A percentile compares a stretch with the other conserved stretches of the same genome.
phyloP scores from a whole-genome alignment of 2,888 invertebrate genomes.

The Aphrophora alni region DNA sequence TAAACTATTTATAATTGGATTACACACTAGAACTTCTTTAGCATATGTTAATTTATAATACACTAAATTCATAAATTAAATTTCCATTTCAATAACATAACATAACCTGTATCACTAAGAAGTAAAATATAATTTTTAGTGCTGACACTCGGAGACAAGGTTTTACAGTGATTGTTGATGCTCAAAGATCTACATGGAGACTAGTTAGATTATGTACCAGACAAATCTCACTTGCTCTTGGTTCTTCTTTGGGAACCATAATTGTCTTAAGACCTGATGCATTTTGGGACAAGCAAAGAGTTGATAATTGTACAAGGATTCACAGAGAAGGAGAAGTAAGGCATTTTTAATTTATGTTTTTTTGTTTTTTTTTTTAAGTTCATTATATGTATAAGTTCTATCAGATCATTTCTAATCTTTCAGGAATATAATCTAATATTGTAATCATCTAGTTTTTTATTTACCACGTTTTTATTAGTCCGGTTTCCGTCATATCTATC shows the following conservation, averaged over 20 bases:
- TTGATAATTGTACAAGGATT: slow-evolving; percentile 71
- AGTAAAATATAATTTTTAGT: slow-evolving; percentile 55
- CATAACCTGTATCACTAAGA: too few species aligned
- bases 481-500: too few species aligned
- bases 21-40: too few species aligned
- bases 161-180: slow-evolving; percentile 68
- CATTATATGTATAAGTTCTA: too few species aligned
- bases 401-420: too few species aligned
- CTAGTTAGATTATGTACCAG: slow-evolving; percentile 67
- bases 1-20: too few species aligned
- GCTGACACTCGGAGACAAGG: slow-evolving; percentile 63
- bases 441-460: background rate
- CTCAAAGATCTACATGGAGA: slow-evolving; percentile 68
- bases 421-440: too few species aligned
- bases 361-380: slow-evolving; percentile 56
- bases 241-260: slow-evolving; percentile 58
- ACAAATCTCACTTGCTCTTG: slow-evolving; percentile 62
- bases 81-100: too few species aligned
- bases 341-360: background rate
- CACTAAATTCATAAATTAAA: too few species aligned
- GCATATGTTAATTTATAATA: too few species aligned
- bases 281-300: slow-evolving; percentile 76
- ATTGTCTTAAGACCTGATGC: slow-evolving; percentile 76
- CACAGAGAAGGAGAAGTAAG: slow-evolving; percentile 67
- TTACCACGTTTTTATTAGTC: too few species aligned